Conservation (phyloP, 2,797 vertebrate genomes). For the Enteromius trimaculatus region DNA sequence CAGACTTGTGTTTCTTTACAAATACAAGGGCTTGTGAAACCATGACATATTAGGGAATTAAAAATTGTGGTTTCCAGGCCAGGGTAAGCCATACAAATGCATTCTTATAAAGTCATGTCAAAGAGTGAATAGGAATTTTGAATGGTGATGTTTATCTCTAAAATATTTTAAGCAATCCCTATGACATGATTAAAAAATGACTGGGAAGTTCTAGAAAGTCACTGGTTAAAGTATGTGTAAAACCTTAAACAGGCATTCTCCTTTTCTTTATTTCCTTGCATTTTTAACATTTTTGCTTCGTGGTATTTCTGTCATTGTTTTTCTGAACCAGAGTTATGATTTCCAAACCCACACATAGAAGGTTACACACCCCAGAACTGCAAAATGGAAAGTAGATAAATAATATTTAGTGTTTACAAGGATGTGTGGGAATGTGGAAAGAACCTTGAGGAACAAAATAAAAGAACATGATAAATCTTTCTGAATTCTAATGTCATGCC, state of each 20-base stretch:
- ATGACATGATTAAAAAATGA: background rate
- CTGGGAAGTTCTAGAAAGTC: background rate
- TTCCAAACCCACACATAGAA: background rate
- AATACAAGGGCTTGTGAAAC: background rate
- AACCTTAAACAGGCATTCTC: background rate
- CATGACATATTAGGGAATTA: background rate
- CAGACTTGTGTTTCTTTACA: background rate
- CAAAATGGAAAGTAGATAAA: background rate
- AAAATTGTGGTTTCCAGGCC: background rate
- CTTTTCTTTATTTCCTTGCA: background rate
- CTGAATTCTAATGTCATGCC: conserved; percentile 17
- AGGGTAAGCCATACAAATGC: background rate
- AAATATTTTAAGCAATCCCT: background rate
- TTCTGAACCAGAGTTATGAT: background rate
- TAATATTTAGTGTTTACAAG: conserved; percentile 24
- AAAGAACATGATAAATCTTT: conserved; percentile 21
- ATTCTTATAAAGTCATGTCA: background rate
- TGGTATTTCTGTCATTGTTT: conserved; percentile 10
- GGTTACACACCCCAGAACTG: background rate
- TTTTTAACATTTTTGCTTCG: background rate
- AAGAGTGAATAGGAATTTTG: background rate
- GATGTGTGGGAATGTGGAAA: background rate
- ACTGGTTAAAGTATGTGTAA: background rate
- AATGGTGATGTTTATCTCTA: background rate
- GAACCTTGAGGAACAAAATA: background rate